Conservation (phyloP, 2,113 vertebrate species). For the Bujurquina vittata region DNA sequence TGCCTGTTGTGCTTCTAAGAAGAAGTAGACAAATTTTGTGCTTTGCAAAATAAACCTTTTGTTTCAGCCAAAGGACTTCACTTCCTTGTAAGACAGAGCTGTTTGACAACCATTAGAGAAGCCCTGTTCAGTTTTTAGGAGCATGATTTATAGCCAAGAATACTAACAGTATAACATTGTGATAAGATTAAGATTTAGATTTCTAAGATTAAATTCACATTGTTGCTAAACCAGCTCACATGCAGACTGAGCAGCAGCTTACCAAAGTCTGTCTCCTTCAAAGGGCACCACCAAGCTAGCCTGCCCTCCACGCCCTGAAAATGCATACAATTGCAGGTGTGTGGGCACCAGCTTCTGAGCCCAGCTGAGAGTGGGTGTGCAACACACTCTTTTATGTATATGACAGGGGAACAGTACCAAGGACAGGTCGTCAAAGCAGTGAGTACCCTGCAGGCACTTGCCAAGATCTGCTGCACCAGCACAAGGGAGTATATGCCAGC, state of each 20-base stretch:
- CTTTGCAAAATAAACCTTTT: not conserved
- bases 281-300: not conserved
- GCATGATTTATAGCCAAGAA: not conserved
- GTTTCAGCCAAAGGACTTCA: not conserved
- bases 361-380: not conserved
- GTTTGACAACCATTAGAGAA: not conserved
- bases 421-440: conserved; percentile 47
- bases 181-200: not conserved
- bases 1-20: not conserved
- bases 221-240: not conserved
- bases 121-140: not conserved
- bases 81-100: not conserved
- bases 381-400: not conserved
- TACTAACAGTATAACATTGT: not conserved
- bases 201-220: not conserved
- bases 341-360: not conserved
- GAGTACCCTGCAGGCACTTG: conserved; percentile 21
- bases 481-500: conserved; percentile 23
- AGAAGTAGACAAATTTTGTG: not conserved
- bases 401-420: conserved; percentile 12
- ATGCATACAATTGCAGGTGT: not conserved
- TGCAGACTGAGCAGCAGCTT: not conserved
- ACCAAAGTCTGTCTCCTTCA: not conserved
- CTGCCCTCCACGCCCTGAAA: conserved; percentile 33
- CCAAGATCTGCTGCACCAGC: conserved; percentile 53